Percentiles rank a stretch among this genome's conserved stretches.
Conservation (phyloP, 2,888 invertebrate genomes). For the Dryobota labecula region DNA sequence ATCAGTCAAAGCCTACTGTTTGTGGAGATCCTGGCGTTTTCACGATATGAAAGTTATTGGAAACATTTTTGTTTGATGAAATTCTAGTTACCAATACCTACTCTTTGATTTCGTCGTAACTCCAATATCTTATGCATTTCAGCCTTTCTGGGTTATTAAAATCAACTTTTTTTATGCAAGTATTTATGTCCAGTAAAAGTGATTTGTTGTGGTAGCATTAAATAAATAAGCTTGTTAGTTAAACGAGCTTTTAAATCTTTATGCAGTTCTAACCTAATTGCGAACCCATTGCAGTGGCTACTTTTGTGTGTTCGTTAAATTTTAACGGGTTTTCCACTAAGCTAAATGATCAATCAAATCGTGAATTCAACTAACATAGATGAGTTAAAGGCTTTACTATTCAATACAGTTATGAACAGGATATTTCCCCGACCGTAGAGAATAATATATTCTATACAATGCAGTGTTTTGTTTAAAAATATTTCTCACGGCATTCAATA, state of each 20-base stretch:
- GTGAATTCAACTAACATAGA: background rate
- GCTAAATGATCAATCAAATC: background rate
- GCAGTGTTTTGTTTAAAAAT: slow-evolving; percentile 67
- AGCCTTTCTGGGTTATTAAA: background rate
- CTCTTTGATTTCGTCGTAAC: background rate
- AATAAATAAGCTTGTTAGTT: background rate
- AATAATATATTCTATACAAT: slow-evolving; percentile 26
- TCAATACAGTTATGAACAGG: background rate
- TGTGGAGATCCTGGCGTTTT: slow-evolving; percentile 3
- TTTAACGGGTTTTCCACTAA: background rate
- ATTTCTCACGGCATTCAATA: slow-evolving; percentile 86
- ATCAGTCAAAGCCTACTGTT: slow-evolving; percentile 29
- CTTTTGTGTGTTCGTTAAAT: background rate
- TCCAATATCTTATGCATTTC: background rate
- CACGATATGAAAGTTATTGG: slow-evolving; percentile 36
- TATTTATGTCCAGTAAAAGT: background rate
- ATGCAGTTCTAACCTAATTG: background rate
- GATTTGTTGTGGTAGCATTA: background rate
- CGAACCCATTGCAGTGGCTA: background rate
- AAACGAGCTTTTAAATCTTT: background rate
- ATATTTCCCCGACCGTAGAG: background rate
- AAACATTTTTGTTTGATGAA: slow-evolving; percentile 8
- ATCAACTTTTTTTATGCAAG: background rate
- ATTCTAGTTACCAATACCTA: background rate
- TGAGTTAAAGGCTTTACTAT: background rate